Base-by-base conservation (phyloP, 1,140 invertebrate genomes). In the Acromyrmex charruanus region DNA sequence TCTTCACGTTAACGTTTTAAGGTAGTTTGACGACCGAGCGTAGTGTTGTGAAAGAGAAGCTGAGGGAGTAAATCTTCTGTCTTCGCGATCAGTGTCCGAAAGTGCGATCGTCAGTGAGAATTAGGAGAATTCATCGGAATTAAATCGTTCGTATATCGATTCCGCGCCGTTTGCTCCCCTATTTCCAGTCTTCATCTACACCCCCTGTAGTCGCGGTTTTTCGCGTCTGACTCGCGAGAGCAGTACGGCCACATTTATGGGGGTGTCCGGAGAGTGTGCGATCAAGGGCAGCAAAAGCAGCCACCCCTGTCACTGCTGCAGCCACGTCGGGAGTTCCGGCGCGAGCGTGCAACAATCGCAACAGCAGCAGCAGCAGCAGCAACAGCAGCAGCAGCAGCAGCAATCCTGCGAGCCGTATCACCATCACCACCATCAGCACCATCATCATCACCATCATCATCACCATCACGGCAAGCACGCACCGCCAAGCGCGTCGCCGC, bases 231-330 rank as follows among this genome's bases (percentile, higher is more conserved):
- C 35, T 59, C 75, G 65, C 89, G 87, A 72, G 82, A 90, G 89
- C 87, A 88, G 77, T 77, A 91, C 89, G 89, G 89, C 91, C 74
- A 91, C 88, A 92, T 94, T 92, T 88, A 95, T 95, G 95, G 95
- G 95, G 93, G 94, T 95, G 90, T 95, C 94, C 86, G 94, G 93
- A 89, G 94, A 94, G 93, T 95, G 94, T 92, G 94, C 92, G 90
- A 91, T 95, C 88, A 93, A 94, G 88, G 93, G 92, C 91, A 94
- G 91, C 90, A 95, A 93, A 89, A 93, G 93, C 89, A 93, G 69
- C 80, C 95, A 95, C 86, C 93, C 93, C 91, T 95, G 94, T 91
- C 94, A 94, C 81, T 95, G 93, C 91, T 94, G 94, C 90, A 88
- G 91, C 79, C 93, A 93, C 90, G 91, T 92, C 85, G 88, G 90